Base-by-base conservation (phyloP, 2,888 invertebrate genomes). In the Glaucopsyche alexis region DNA sequence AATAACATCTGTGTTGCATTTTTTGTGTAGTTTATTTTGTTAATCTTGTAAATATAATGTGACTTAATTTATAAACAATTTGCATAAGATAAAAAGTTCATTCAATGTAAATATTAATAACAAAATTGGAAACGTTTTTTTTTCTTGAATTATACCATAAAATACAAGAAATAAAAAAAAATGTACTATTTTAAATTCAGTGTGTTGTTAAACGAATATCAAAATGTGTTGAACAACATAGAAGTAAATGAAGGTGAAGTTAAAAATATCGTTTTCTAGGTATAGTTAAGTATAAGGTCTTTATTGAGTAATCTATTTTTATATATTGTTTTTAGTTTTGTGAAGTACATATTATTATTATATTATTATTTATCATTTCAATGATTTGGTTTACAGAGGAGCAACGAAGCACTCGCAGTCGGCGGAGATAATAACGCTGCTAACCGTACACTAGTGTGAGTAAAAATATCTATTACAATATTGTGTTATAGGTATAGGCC, bases 311-410 rank as follows among this genome's bases (percentile, higher is more conserved):
- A 52, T n/a, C n/a, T 52, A n/a, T 52, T 52, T 52, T n/a, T 6
- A 8, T 16, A 7, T n/a, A 50, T 52, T 52, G 3, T 52, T 52
- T 16, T 29, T 29, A 29, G 29, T 29, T 29, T 1, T 29, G 29
- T 29, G 29, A 29, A 29, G 42, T 42, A 7, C 6, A 42, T 29
- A 29, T 42, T 42, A 42, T 42, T 42, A 42, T 42, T 42, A 40
- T 40, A 6, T 40, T n/a, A n/a, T 45, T 45, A 11, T 49, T 49
- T 19, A 9, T 7, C 14, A 55, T 55, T 55, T 55, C 8, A 19
- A 55, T 55, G 7, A 14, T n/a, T 38, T 14, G 11, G n/a, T 65
- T 65, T 16, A 66, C 66, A 66, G 66, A 66, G 16, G 66, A 66
- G 66, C 45, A 7, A 6, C n/a, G 42, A n/a, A 66, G 45, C 16